phyloP scores from a whole-genome alignment of 2,113 vertebrate genomes.

The Ammodytes dubius region DNA sequence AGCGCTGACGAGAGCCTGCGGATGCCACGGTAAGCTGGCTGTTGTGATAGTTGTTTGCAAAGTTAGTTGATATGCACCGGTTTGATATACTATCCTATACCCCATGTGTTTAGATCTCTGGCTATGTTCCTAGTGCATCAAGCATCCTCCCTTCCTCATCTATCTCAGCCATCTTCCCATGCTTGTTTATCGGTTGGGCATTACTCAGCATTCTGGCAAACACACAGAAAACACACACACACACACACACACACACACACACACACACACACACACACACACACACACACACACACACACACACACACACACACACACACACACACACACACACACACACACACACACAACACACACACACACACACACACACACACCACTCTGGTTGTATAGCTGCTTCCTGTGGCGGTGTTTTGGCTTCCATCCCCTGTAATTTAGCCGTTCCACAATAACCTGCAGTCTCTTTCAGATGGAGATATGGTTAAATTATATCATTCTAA shows the following conservation, averaged over 20 bases:
- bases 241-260: slow-evolving; percentile 7
- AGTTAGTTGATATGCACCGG: slow-evolving; percentile 22
- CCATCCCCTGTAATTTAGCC: slow-evolving; percentile 24
- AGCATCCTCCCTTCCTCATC: slow-evolving; percentile 36
- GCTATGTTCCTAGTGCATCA: slow-evolving; percentile 23
- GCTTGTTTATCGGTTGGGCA: slow-evolving; percentile 41
- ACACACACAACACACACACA: background rate
- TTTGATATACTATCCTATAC: slow-evolving; percentile 3
- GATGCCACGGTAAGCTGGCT: slow-evolving; percentile 1
- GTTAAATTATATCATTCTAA: slow-evolving; percentile 62
- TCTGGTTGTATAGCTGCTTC: slow-evolving; percentile 14
- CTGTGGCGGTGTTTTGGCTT: background rate
- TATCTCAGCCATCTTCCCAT: slow-evolving; percentile 34
- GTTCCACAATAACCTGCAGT: slow-evolving; percentile 25
- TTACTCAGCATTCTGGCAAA: slow-evolving; percentile 27
- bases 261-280: slow-evolving; percentile 16
- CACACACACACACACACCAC: slow-evolving; percentile 1
- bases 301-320: slow-evolving; percentile 15
- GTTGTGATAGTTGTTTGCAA: slow-evolving; percentile 25
- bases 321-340: slow-evolving; percentile 10
- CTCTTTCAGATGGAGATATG: slow-evolving; percentile 47
- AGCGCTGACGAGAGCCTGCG: background rate
- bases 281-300: slow-evolving; percentile 7
- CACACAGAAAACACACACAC: slow-evolving; percentile 3
- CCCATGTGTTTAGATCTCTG: slow-evolving; percentile 29